Base-by-base conservation (phyloP, 2,888 invertebrate species). In the Sphecodes monilicornis region DNA sequence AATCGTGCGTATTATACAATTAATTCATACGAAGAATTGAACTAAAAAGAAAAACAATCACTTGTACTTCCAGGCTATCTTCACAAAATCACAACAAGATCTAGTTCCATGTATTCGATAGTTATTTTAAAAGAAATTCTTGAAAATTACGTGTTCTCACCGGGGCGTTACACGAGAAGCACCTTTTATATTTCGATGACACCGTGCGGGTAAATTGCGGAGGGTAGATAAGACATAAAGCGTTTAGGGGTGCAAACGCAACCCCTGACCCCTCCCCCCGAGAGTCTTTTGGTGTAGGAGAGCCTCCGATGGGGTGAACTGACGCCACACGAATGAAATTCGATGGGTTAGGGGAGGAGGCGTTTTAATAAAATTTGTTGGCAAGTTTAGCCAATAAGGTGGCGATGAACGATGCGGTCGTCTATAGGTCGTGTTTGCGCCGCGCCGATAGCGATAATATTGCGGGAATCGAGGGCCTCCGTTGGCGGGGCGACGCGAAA, bases 331-430 rank as follows among this genome's bases (percentile, higher is more conserved):
- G 73, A 78, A 81, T 68, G 77, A 78, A 84, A 78, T 76, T 82
- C 75, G 80, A 26, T 16, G 16, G 60, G 16, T 57, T 66, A n/a
- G 72, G 72, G 26, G 76, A 54, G 71, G 72, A 50, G 74, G 78
- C 87, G 90, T 91, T 92, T 92, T 92, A 91, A 92, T 92, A 92
- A 92, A 92, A 92, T 92, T 91, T 92, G 89, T 92, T 92, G 79
- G 91, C 83, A 86, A 92, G 91, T 92, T 91, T 70, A 78, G 87
- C 86, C 88, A 89, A 92, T 92, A 92, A 91, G 90, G 89, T 78
- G 86, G 87, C 88, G 91, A 91, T 90, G 90, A 92, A 92, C 89
- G 91, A 90, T 88, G 89, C 84, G 84, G 84, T 79, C 80, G 69
- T 69, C 79, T 84, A 86, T 87, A 85, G 80, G 74, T 85, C 74